Evolutionary conservation across 1,140 invertebrate species (phyloP), one percentile per base, ranked within the genome.

Genomic region (Pseudachorutes palmiensis): DNA sequence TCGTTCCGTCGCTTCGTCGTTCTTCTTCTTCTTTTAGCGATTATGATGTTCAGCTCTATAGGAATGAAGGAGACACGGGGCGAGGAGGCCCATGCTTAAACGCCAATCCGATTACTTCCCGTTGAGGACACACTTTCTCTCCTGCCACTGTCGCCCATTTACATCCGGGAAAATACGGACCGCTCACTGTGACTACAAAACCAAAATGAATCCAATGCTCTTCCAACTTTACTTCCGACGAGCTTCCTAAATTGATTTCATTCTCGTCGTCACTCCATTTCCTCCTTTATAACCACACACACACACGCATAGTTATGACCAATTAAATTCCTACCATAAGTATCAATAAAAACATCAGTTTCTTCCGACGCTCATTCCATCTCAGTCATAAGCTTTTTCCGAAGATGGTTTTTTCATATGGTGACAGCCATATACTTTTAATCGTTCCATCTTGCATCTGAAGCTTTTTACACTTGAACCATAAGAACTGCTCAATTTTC

Each of bases 151-250:
- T 9, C 5, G 26, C 30, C 29, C 2, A 31, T 32, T 61, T 61
- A 32, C 29, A 32, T 61, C 59, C 59, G 29, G 59, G 5, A 12
- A 19, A 61, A 36, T 30, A 19, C 24, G 9, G 30, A 32, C 59
- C 9, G 30, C 22, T 26, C 59, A 31, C 59, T 12, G 5, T 61
- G 59, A 16, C 12, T 14, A 32, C 59, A 61, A 61, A 61, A 12
- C 59, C 59, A 30, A 61, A 61, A 32, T 61, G 59, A 55, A 55
- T 14, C 51, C 5, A 14, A 14, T 55, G 5, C 51, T 14, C 51
- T 45, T 55, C 51, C 51, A 55, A 26, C 51, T 5, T 14, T 14
- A 55, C 51, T 55, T 55, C 51, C 51, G 9, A 5, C 5, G 24
- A 12, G 12, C 51, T 19, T 14, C 24, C 24, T 9, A 55, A 55